phyloP scores from a whole-genome alignment of 2,797 vertebrate species.

The Petrocephalus schoutedeni region DNA sequence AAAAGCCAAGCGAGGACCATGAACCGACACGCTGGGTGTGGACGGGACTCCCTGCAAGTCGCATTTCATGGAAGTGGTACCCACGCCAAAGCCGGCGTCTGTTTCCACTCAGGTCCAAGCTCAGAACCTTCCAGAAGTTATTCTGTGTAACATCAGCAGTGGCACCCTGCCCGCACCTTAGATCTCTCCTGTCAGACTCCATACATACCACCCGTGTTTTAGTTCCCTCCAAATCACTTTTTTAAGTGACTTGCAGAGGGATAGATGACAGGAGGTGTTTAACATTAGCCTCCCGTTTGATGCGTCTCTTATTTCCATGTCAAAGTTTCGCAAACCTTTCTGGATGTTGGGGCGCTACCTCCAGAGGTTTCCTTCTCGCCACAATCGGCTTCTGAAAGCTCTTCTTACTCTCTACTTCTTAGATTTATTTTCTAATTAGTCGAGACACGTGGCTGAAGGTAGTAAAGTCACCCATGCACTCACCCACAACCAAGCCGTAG shows the following conservation, averaged over 20 bases:
- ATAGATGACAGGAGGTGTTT: slow-evolving; percentile 12
- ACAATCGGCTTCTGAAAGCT: neutral
- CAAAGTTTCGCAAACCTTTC: neutral
- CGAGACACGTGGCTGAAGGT: slow-evolving; percentile 33
- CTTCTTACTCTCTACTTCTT: neutral
- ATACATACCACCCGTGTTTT: neutral
- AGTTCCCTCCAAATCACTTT: slow-evolving; percentile 20
- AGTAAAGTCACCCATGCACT: slow-evolving; percentile 20
- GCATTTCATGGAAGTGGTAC: slow-evolving; percentile 22
- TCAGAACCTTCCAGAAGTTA: neutral
- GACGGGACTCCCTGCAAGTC: slow-evolving; percentile 19
- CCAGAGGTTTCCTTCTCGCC: neutral
- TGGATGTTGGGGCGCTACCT: neutral
- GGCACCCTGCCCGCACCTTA: neutral
- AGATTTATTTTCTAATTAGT: slow-evolving; percentile 26
- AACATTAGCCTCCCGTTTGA: neutral
- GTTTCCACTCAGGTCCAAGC: neutral
- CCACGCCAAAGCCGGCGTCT: slow-evolving; percentile 1
- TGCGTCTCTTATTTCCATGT: neutral
- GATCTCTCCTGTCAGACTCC: neutral
- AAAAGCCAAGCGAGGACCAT: neutral
- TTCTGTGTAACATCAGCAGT: neutral
- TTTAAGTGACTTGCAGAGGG: slow-evolving; percentile 15
- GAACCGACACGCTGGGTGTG: neutral
- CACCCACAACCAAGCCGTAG: slow-evolving; percentile 31